Evolutionary conservation across 1,140 invertebrate species (phyloP), one percentile per base, ranked within the genome.

Genomic region (Glossosoma conforme): DNA sequence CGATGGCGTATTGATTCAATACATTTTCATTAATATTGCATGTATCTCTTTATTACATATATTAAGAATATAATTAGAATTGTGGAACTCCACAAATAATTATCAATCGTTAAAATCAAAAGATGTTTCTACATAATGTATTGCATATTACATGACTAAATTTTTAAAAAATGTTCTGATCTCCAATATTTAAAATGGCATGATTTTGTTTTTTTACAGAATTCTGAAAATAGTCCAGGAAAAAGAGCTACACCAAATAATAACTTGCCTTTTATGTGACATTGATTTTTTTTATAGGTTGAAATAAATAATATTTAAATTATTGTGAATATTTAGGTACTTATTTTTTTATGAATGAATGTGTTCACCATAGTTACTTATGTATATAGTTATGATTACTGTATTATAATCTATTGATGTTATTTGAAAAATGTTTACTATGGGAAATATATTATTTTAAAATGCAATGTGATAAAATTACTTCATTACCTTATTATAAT

Each of bases 231-330:
- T 42, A 54, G 44, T 47, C 38, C 52, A 15, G 30, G 30, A 47
- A 47, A 47, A 33, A 41, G 36, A 22, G 36, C 18, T 2, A 42
- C 44, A 10, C 37, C 44, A 18, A 54, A 37, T 9, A 42, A n/a
- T n/a, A n/a, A 38, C 15, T 32, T 54, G 20, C 52, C 52, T 5
- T 54, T 42, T 20, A 54, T 54, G 52, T 54, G 49, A 52, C 42
- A 19, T 36, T 6, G 24, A 28, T 28, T 28, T n/a, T 28, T 28
- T 28, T 28, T 28, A n/a, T 28, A 28, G n/a, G 6, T 28, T 28
- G 6, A 28, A n/a, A 8, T 8, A 8, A 8, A 8, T 28, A 8
- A 6, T 28, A n/a, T 28, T 28, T 8, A 6, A 8, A 8, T 6
- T 28, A 28, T 28, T 28, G 6, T 28, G n/a, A 28, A 8, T 28